Conservation (phyloP, 2,888 invertebrate genomes). For the Euclidia mi region DNA sequence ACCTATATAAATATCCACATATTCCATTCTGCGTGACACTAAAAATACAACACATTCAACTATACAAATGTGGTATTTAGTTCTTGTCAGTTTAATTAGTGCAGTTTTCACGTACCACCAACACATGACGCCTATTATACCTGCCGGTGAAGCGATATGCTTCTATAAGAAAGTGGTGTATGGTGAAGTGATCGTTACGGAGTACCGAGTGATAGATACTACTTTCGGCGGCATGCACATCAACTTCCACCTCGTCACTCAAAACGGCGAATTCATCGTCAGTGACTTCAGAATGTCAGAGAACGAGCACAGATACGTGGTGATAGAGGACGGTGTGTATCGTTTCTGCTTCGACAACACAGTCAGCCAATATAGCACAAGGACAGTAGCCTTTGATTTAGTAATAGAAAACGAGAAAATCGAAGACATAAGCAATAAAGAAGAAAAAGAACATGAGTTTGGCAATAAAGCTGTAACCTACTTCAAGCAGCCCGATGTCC, state of each 20-base stretch:
- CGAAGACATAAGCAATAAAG: not conserved
- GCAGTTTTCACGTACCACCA: slow-evolving; percentile 4
- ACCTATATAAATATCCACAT: too few species aligned
- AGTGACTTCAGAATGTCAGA: slow-evolving; percentile 9
- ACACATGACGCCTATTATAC: slow-evolving; percentile 7
- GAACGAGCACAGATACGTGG: slow-evolving; percentile 2
- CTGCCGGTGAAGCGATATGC: slow-evolving; percentile 3
- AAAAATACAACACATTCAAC: not conserved
- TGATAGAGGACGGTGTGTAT: slow-evolving; percentile 1
- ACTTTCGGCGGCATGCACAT: slow-evolving; percentile 7
- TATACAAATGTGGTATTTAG: slow-evolving; percentile 4
- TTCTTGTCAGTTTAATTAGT: not conserved
- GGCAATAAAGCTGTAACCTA: not conserved
- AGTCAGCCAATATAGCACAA: not conserved
- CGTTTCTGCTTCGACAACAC: slow-evolving; percentile 17
- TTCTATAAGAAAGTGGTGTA: slow-evolving; percentile 8
- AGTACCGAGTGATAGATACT: slow-evolving; percentile 13
- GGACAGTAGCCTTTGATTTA: slow-evolving; percentile 10
- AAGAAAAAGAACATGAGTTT: slow-evolving; percentile 1
- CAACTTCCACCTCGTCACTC: slow-evolving; percentile 5
- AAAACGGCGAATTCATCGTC: slow-evolving; percentile 10
- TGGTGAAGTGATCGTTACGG: slow-evolving; percentile 2
- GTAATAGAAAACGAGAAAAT: not conserved
- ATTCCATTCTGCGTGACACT: too few species aligned
- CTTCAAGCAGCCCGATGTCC: not conserved